phyloP scores from a whole-genome alignment of 2,113 vertebrate genomes.

The Elachura formosa region DNA sequence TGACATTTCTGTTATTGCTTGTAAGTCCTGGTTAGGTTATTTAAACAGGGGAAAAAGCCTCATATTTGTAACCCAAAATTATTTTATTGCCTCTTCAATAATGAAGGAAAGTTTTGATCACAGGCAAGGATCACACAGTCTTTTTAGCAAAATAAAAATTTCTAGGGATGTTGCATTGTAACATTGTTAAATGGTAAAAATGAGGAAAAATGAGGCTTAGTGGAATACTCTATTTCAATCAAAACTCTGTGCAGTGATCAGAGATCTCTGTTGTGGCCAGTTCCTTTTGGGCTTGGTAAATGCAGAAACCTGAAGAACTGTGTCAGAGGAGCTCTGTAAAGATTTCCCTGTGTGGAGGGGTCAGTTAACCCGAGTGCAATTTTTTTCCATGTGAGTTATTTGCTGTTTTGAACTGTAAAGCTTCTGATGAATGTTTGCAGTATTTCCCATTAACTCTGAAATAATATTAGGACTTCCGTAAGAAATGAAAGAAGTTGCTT shows the following conservation, averaged over 20 bases:
- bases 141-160: background rate
- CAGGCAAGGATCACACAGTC: background rate
- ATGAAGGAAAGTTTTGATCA: background rate
- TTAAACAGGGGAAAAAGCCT: background rate
- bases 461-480: background rate
- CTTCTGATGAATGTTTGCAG: accelerated
- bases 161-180: background rate
- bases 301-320: background rate
- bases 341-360: background rate
- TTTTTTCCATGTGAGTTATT: accelerated
- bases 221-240: accelerated
- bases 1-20: background rate
- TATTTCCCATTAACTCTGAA: accelerated
- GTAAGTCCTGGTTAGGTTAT: background rate
- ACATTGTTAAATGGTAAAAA: too few species aligned
- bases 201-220: background rate
- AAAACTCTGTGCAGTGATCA: background rate
- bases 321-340: background rate
- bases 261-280: background rate
- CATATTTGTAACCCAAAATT: background rate
- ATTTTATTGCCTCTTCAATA: background rate
- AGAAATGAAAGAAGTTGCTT: accelerated
- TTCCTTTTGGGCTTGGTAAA: background rate
- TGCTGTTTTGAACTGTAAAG: background rate
- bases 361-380: background rate